Evolutionary conservation across 1,140 invertebrate genomes (phyloP), one percentile per base, ranked within the genome.

Genomic region (Pseudomyrmex dendroicus): DNA sequence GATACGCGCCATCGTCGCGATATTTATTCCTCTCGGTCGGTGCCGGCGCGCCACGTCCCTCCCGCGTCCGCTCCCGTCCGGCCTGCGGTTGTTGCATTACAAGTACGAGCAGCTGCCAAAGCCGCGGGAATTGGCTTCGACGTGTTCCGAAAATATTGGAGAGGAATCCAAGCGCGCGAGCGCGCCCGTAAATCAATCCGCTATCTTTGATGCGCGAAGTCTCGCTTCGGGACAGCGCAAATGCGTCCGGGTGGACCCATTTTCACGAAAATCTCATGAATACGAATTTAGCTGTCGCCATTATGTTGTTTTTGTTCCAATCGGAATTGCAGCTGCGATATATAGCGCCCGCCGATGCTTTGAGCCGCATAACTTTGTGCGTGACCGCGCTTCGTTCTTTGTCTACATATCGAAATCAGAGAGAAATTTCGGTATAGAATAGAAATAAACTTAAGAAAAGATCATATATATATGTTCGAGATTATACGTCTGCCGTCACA

Each of bases 1-100:
- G 89, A 92, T 92, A 90, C 90, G 89, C 88, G 84, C 90, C 90
- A 91, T 90, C 91, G 91, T 88, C 89, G 86, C 73, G 86, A 80
- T 91, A 89, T 91, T 92, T 91, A 89, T 89, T 89, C 66, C 88
- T 73, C 62, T 61, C 68, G 70, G 73, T 59, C 64, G 56, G 70
- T 73, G 68, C 59, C 80, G 83, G 61, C 64, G 66, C 85, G 62
- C 63, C 67, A 61, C 82, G 13, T n/a, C 52, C 15, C 46, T 48
- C 54, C n/a, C 13, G 64, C 25, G 61, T 20, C 62, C 20, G 20
- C 50, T 22, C 22, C 59, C 25, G 4, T 59, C 48, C 67, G 48
- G 9, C 20, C 80, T 35, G 35, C 35, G 35, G 82, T 87, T 84
- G 86, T 88, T 84, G 73, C 85, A 82, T 84, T 87, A 87, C 84